Evolutionary conservation across 2,113 vertebrate genomes (phyloP), one percentile per base, ranked within the genome.

Genomic region (Gymnobelideus leadbeateri): DNA sequence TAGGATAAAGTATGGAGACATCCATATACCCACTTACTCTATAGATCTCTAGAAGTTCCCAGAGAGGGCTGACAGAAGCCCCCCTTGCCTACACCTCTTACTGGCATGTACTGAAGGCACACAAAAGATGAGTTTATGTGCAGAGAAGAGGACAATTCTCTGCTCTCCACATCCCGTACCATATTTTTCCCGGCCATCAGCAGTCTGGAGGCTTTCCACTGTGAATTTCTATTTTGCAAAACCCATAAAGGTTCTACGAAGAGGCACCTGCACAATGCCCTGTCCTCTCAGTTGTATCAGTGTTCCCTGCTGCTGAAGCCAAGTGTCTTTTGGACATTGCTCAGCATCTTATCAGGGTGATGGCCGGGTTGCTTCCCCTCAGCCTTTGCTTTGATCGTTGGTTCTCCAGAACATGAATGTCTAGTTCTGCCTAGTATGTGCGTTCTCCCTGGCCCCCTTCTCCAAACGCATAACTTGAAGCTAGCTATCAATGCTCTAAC

Each of bases 21-120:
- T 95, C 91, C 2, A n/a, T 94, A 95, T 92, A 91, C 93, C 37
- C 68, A 77, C 6, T 6, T 77, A 12, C 68, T 77, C 37, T 21
- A 2, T 19, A 84, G 68, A 84, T 43, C 6, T 43, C n/a, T 43
- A 16, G 4, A 43, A 84, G 68, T 84, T 43, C 68, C 16, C 16
- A 21, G 16, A 84, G 68, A 43, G 19, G n/a, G 31, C 61, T 68
- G 61, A 37, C 61, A 68, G 61, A 37, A 37, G 11, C 3, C 46
- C 96, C 68, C 28, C 21, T 43, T 91, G 91, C 52, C 90, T 96
- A 92, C 94, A 28, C 23, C 90, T 92, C 94, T 96, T 92, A 0
- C 84, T 94, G 97, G 96, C 96, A 94, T 93, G 97, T 57, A 91
- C 53, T 61, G 95, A 96, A 97, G 91, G 90, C 89, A 97, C 3